Percentiles rank a stretch among this genome's conserved stretches.
Evolutionary conservation across 2,797 vertebrate genomes (phyloP).

Genomic region (Otolemur crassicaudatus): DNA sequence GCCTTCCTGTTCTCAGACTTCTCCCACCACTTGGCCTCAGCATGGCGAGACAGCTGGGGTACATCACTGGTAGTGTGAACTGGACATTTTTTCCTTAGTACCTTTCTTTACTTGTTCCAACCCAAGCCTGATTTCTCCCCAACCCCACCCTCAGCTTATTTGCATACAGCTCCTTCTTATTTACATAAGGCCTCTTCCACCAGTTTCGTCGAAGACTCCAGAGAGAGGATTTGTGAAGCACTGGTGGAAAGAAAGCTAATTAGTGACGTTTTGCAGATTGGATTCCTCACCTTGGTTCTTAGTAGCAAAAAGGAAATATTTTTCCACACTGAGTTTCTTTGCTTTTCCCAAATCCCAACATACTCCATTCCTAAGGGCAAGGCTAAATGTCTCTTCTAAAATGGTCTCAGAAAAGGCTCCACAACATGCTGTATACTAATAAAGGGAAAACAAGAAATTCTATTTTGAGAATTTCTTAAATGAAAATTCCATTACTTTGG

Average conservation of each 20-base stretch:
- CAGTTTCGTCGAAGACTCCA: slow-evolving; percentile 8
- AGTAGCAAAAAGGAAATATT: background rate
- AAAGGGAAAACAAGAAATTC: slow-evolving; percentile 30
- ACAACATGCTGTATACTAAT: background rate
- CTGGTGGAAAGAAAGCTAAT: background rate
- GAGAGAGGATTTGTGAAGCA: background rate
- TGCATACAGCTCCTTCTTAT: background rate
- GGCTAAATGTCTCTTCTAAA: background rate
- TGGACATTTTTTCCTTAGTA: background rate
- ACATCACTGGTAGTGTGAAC: no score
- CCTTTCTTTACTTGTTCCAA: background rate
- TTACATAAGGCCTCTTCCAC: background rate
- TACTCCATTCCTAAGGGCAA: background rate
- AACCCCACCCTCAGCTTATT: background rate
- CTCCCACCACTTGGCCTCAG: background rate
- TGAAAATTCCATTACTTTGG: slow-evolving; percentile 49
- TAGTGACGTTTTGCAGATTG: background rate
- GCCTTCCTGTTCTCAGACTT: background rate
- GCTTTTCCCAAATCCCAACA: background rate
- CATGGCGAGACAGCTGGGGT: fast-evolving
- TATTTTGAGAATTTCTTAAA: slow-evolving; percentile 57
- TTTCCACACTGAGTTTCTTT: background rate
- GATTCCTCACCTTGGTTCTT: background rate
- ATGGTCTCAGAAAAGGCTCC: background rate
- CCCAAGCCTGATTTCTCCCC: background rate